A percentile compares a stretch with the other conserved stretches of the same genome.
Conservation (phyloP, 2,113 vertebrate species). For the Orientallactaga bullata region DNA sequence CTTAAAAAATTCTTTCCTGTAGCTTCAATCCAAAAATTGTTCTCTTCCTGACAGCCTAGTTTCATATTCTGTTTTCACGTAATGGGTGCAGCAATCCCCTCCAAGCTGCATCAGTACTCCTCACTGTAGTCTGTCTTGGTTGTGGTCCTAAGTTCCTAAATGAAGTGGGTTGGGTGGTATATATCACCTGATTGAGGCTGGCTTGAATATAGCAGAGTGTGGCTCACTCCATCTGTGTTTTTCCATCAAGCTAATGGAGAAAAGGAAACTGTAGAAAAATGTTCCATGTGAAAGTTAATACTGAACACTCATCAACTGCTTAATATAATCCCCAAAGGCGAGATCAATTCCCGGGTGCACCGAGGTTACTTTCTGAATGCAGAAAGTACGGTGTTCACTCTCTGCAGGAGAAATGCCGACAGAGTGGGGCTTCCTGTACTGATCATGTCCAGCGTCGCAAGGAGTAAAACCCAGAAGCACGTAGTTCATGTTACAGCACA, state of each 20-base stretch:
- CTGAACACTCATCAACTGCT: slow-evolving; percentile 41
- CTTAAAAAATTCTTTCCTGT: slow-evolving; percentile 45
- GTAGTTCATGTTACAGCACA: not conserved
- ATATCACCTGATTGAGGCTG: not conserved
- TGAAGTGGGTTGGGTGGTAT: not conserved
- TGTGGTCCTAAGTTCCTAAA: not conserved
- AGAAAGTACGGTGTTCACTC: slow-evolving; percentile 34
- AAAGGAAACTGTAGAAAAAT: slow-evolving; percentile 57
- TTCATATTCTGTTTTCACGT: not conserved
- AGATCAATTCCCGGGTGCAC: slow-evolving; percentile 7
- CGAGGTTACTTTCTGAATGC: not conserved
- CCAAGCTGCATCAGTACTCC: not conserved
- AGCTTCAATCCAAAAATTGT: not conserved
- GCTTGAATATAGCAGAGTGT: not conserved
- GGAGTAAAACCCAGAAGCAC: slow-evolving; percentile 29
- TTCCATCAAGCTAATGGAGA: not conserved
- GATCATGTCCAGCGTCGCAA: not conserved
- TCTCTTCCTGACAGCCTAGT: not conserved
- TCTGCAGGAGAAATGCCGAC: not conserved
- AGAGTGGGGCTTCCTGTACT: not conserved
- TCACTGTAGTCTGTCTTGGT: not conserved
- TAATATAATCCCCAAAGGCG: slow-evolving; percentile 28
- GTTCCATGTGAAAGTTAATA: slow-evolving; percentile 24
- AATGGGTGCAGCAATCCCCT: not conserved
- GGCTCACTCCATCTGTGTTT: slow-evolving; percentile 30